Evolutionary conservation across 2,113 vertebrate genomes (phyloP).

Genomic region (Suncus etruscus): DNA sequence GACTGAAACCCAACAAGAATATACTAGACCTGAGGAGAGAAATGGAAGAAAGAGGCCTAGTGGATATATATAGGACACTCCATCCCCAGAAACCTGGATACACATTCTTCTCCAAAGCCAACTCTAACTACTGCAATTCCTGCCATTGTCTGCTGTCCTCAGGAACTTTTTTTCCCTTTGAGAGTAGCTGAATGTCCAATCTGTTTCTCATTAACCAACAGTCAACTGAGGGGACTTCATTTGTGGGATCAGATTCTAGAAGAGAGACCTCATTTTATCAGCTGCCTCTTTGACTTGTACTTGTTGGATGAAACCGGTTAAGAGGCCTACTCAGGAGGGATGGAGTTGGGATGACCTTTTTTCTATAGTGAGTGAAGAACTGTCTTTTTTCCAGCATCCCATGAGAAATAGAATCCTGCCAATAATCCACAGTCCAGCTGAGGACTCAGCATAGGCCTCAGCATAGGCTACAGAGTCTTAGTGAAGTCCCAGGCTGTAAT

Average conservation of each 20-base stretch:
- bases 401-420: not conserved
- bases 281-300: not conserved
- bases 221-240: not conserved
- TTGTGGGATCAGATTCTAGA: not conserved
- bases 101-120: no score
- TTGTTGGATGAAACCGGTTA: not conserved
- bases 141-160: not conserved
- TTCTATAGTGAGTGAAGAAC: not conserved
- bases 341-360: not conserved
- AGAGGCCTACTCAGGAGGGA: not conserved
- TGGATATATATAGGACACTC: no score
- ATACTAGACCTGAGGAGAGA: no score
- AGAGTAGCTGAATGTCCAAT: not conserved
- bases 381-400: not conserved
- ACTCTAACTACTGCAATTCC: not conserved
- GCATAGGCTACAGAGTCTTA: not conserved
- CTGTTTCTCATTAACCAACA: not conserved
- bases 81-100: no score
- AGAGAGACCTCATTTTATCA: not conserved
- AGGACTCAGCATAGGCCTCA: not conserved
- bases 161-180: not conserved
- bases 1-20: no score
- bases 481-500: not conserved
- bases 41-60: no score
- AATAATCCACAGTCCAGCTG: not conserved